phyloP scores from a whole-genome alignment of 2,113 vertebrate species.

The Catharus fuscescens region DNA sequence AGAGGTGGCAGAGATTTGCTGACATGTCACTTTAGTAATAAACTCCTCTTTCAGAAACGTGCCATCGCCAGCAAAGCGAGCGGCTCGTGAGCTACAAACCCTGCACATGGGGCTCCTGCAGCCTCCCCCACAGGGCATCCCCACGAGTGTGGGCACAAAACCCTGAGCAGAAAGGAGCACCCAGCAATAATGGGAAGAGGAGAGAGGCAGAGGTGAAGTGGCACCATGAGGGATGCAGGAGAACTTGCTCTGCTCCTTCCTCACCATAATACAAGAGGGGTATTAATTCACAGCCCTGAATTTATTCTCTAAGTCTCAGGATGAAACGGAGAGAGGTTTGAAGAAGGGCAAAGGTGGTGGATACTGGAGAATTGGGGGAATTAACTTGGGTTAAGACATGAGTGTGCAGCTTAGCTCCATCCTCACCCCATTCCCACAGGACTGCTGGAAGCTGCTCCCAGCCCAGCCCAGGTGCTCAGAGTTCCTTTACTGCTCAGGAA shows the following conservation, averaged over 20 bases:
- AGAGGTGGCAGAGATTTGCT: constrained; percentile 64
- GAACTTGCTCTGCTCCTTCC: background rate
- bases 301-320: background rate
- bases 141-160: background rate
- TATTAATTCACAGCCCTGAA: background rate
- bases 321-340: background rate
- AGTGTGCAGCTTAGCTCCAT: background rate
- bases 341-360: background rate
- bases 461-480: background rate
- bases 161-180: background rate
- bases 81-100: background rate
- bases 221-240: background rate
- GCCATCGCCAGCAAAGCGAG: constrained; percentile 10
- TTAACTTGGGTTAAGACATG: background rate
- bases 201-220: background rate
- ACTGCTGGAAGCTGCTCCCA: background rate
- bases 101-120: background rate
- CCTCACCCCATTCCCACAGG: background rate
- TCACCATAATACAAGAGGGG: background rate
- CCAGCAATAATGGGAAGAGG: accelerated
- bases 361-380: background rate
- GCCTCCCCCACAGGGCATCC: background rate
- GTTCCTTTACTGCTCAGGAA: background rate
- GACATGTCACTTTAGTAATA: constrained; percentile 63
- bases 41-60: constrained; percentile 47